Evolutionary conservation across 1,140 invertebrate species (phyloP).

Genomic region (Euura saliciscinereae): DNA sequence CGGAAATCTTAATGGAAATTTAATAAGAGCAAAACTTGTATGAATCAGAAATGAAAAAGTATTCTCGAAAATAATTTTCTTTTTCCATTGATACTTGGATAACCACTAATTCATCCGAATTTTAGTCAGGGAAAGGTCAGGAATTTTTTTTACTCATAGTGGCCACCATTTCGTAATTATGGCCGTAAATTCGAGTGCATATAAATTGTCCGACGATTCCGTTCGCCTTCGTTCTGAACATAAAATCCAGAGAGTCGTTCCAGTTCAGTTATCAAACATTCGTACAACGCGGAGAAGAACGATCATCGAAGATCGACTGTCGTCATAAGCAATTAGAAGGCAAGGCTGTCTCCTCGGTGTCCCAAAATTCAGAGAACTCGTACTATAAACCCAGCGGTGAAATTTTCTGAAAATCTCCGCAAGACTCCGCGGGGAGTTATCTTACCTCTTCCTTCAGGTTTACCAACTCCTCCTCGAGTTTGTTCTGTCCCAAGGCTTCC

Average conservation of each 20-base stretch:
- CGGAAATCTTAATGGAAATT: too few species aligned
- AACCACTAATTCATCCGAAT: too few species aligned
- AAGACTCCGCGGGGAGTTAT: background rate
- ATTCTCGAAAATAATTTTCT: too few species aligned
- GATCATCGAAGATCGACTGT: background rate
- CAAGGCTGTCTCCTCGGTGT: background rate
- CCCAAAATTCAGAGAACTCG: background rate
- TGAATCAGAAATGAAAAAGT: too few species aligned
- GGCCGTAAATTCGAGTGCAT: too few species aligned
- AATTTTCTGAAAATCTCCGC: background rate
- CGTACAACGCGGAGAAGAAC: background rate
- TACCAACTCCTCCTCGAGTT: background rate
- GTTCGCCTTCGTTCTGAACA: too few species aligned
- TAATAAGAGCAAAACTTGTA: too few species aligned
- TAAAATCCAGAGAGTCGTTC: background rate
- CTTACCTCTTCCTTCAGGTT: background rate
- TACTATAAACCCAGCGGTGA: background rate
- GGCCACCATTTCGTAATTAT: too few species aligned
- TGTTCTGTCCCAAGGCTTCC: background rate
- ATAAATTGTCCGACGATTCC: too few species aligned
- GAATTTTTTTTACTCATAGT: too few species aligned
- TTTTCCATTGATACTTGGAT: too few species aligned
- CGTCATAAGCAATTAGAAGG: background rate
- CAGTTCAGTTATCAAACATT: background rate
- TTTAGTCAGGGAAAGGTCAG: too few species aligned